Evolutionary conservation across 2,113 vertebrate species (phyloP).

Genomic region (Ancistrus triradiatus): DNA sequence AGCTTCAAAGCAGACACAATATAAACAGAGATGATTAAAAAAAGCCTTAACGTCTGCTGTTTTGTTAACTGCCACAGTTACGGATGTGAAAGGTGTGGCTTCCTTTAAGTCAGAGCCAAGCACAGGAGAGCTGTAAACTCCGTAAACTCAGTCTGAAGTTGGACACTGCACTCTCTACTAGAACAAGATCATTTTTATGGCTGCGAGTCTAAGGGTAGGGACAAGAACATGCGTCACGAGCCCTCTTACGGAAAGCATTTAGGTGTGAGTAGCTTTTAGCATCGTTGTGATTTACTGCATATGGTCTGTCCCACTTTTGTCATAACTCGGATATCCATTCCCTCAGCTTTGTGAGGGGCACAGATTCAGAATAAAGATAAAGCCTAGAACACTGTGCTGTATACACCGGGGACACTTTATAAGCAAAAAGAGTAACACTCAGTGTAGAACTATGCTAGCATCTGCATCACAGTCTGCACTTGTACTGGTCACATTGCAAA

Average conservation of each 20-base stretch:
- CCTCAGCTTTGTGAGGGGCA: too few relatives aligned
- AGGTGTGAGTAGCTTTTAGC: neutral
- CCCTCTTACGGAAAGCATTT: neutral
- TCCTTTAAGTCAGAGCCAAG: constrained; percentile 1
- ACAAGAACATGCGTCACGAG: neutral
- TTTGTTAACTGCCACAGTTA: constrained; percentile 13
- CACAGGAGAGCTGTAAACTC: neutral
- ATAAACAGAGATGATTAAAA: constrained; percentile 29
- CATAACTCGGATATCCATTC: too few relatives aligned
- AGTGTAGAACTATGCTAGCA: too few relatives aligned
- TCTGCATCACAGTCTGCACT: too few relatives aligned
- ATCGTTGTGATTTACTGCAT: neutral
- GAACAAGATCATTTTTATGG: neutral
- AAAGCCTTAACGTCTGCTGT: constrained; percentile 13
- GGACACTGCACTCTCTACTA: neutral
- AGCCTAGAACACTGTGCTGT: too few relatives aligned
- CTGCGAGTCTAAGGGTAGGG: neutral
- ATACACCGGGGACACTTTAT: too few relatives aligned
- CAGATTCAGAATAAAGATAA: too few relatives aligned
- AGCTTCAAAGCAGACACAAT: constrained; percentile 17
- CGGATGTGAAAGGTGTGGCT: constrained; percentile 4
- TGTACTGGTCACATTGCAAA: too few relatives aligned
- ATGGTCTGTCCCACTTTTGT: too few relatives aligned
- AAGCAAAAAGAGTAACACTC: too few relatives aligned
- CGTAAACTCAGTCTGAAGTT: neutral